phyloP scores from a whole-genome alignment of 2,888 invertebrate species.

The Stegophylla sp. region DNA sequence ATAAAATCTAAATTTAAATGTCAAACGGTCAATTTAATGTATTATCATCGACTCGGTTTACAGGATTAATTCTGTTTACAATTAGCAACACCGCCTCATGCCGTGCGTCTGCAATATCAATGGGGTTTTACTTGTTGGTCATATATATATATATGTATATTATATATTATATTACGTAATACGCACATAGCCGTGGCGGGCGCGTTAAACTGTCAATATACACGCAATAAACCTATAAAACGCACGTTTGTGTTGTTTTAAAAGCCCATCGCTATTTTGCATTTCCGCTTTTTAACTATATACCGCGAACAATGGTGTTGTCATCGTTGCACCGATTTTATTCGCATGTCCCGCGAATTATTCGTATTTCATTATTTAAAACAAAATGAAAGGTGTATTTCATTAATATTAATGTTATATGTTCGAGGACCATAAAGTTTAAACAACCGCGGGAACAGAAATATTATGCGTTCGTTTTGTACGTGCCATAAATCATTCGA shows the following conservation, averaged over 20 bases:
- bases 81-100: conserved; percentile 1
- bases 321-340: conserved; percentile 20
- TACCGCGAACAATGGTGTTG: not conserved
- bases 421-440: conserved; percentile 3
- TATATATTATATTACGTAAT: not conserved
- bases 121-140: conserved; percentile 30
- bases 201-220: conserved; percentile 28
- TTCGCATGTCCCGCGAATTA: not conserved
- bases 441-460: not conserved
- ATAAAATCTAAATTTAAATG: not conserved
- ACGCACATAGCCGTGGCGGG: not conserved
- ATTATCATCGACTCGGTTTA: not conserved
- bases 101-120: not conserved
- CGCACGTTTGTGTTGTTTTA: conserved; percentile 3
- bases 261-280: conserved; percentile 13
- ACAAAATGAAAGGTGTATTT: conserved; percentile 10
- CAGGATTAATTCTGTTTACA: conserved; percentile 25
- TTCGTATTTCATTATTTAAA: not conserved
- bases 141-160: not conserved
- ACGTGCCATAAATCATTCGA: too few species aligned
- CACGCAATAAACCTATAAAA: not conserved
- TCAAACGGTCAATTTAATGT: not conserved
- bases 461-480: not conserved
- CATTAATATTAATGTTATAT: not conserved
- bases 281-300: conserved; percentile 34